Evolutionary conservation across 2,113 vertebrate genomes (phyloP).

Genomic region (Dromas ardeola): DNA sequence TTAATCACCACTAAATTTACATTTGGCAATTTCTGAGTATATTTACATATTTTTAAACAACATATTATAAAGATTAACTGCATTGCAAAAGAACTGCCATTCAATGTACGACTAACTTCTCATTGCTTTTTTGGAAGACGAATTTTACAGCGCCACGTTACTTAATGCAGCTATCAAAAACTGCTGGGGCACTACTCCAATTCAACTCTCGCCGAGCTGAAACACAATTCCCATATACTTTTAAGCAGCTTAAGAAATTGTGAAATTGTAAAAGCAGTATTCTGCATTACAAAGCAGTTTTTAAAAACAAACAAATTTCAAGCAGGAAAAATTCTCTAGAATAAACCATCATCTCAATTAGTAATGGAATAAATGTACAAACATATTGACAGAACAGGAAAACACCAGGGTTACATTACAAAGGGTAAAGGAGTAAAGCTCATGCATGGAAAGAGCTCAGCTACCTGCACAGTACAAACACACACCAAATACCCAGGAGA

Average conservation of each 20-base stretch:
- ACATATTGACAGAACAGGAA: background rate
- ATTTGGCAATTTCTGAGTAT: background rate
- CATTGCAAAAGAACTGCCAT: background rate
- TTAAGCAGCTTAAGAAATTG: background rate
- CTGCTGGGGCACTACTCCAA: background rate
- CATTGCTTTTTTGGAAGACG: slow-evolving; percentile 6
- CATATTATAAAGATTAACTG: background rate
- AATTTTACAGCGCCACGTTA: background rate
- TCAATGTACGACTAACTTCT: background rate
- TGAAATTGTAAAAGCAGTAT: background rate
- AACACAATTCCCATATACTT: background rate
- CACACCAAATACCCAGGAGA: background rate
- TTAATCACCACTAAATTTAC: background rate
- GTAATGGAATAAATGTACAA: background rate
- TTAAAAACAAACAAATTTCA: background rate
- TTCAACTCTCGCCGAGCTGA: background rate
- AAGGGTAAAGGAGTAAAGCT: background rate
- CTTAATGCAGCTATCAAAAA: slow-evolving; percentile 25
- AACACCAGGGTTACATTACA: background rate
- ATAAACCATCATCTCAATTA: background rate
- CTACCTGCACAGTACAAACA: background rate
- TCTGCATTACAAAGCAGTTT: background rate
- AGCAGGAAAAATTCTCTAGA: background rate
- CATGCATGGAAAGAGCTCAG: background rate
- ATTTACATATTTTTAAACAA: background rate